Evolutionary conservation across 2,113 vertebrate genomes (phyloP).

Genomic region (Ictidomys tridecemlineatus): DNA sequence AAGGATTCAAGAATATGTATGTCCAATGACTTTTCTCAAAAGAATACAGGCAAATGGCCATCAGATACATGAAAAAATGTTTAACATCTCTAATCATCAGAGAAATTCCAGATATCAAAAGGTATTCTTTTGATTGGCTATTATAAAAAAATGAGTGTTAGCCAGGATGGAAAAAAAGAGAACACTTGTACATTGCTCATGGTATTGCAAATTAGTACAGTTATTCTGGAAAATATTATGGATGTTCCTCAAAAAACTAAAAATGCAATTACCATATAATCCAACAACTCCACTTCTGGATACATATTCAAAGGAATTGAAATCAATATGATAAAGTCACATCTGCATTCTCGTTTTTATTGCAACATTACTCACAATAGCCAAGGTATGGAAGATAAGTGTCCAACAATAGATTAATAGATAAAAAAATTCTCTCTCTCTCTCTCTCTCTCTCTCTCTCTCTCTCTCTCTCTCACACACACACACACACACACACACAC

Average conservation of each 20-base stretch:
- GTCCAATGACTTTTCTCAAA: neutral
- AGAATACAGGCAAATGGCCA: neutral
- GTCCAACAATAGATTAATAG: neutral
- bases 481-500: neutral
- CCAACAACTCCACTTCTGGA: neutral
- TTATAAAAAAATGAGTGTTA: neutral
- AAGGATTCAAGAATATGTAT: neutral
- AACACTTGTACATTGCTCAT: neutral
- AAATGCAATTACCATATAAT: neutral
- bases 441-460: no score
- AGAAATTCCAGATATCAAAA: neutral
- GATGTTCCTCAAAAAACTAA: neutral
- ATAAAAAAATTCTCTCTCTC: neutral
- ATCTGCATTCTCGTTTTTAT: neutral
- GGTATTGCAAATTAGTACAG: neutral
- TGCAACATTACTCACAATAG: neutral
- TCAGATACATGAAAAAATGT: neutral
- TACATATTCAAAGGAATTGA: neutral
- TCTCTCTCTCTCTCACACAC: no score
- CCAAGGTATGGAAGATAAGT: neutral
- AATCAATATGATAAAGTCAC: neutral
- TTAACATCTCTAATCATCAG: neutral
- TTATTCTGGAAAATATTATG: neutral
- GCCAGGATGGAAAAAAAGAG: neutral
- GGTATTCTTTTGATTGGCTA: neutral